Conservation (phyloP, 2,888 invertebrate genomes). For the Acleris sparsana region DNA sequence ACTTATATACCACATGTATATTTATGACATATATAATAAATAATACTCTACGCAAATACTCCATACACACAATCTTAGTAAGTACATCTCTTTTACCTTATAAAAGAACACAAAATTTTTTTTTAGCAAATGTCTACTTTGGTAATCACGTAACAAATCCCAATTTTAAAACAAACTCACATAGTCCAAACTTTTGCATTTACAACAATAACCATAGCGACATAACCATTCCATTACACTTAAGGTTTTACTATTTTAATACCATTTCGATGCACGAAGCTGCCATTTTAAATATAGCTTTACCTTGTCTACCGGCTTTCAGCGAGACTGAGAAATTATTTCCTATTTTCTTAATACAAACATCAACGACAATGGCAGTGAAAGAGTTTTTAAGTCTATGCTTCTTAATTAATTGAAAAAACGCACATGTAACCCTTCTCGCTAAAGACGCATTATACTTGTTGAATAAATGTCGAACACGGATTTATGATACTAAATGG, state of each 20-base stretch:
- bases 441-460: no score
- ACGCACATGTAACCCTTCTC: background rate
- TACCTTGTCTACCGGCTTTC: constrained; percentile 26
- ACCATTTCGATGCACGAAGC: constrained; percentile 18
- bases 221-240: background rate
- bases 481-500: no score
- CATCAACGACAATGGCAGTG: constrained; percentile 12
- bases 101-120: no score
- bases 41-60: background rate
- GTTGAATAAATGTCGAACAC: no score
- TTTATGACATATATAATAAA: background rate
- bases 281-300: background rate
- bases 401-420: constrained; percentile 1
- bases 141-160: constrained; percentile 1
- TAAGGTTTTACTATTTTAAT: background rate
- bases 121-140: no score
- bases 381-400: background rate
- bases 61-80: no score
- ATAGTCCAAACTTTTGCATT: constrained; percentile 5
- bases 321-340: constrained; percentile 8
- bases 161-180: constrained; percentile 3
- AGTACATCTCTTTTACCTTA: no score
- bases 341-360: background rate
- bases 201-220: constrained; percentile 5
- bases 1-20: constrained; percentile 1